phyloP scores from a whole-genome alignment of 1,140 invertebrate genomes.

The Drosophila kohkoa region DNA sequence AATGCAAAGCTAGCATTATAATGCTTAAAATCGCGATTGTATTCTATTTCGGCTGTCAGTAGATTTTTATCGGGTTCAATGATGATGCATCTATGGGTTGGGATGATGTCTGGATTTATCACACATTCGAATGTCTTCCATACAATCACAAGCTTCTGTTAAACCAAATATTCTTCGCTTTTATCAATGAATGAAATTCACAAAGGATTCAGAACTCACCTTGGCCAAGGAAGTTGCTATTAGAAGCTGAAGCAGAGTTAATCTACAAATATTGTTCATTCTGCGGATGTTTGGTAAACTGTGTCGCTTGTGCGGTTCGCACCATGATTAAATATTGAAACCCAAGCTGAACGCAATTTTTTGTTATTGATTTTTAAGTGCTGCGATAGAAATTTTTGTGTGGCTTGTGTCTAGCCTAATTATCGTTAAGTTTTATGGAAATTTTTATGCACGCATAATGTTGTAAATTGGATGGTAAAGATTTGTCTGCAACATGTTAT shows the following conservation, averaged over 20 bases:
- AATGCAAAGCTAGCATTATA: background rate
- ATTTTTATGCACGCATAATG: background rate
- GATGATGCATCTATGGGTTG: background rate
- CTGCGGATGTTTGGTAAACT: background rate
- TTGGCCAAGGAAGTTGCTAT: background rate
- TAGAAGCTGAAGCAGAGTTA: background rate
- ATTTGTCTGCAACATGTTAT: no score
- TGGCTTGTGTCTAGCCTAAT: background rate
- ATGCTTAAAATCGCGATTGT: background rate
- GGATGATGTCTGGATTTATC: background rate
- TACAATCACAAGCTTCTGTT: slow-evolving; percentile 2
- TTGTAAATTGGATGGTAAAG: no score
- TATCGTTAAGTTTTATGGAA: background rate
- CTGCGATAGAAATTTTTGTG: background rate
- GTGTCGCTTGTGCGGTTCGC: background rate
- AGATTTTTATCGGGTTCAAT: background rate
- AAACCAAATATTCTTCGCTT: background rate
- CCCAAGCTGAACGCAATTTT: background rate
- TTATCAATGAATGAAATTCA: background rate
- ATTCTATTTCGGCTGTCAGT: background rate
- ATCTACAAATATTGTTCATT: slow-evolving; percentile 4
- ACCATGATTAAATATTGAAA: slow-evolving; percentile 15
- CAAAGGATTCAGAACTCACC: slow-evolving; percentile 8
- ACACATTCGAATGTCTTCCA: slow-evolving; percentile 12
- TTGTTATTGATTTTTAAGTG: slow-evolving; percentile 23